Conservation (phyloP, 2,113 vertebrate genomes). For the Forbesichthys papilliferus region DNA sequence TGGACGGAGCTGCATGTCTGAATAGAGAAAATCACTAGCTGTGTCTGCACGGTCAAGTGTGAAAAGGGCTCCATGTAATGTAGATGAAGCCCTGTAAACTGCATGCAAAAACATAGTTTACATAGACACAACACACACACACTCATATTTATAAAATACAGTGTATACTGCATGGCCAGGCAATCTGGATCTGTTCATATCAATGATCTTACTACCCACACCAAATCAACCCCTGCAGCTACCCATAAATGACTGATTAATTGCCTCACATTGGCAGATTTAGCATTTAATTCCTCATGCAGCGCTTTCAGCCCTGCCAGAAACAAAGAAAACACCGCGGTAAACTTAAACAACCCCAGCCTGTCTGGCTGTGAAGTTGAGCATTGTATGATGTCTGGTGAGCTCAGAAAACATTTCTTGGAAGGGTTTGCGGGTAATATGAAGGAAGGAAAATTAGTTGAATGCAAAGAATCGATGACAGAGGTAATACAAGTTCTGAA, state of each 20-base stretch:
- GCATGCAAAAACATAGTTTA: no score
- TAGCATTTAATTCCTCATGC: not conserved
- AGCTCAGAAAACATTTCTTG: not conserved
- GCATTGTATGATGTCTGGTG: not conserved
- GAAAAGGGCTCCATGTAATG: no score
- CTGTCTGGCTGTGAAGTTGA: not conserved
- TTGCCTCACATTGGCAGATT: not conserved
- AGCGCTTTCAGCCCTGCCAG: not conserved
- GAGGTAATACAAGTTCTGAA: not conserved
- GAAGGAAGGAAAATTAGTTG: not conserved
- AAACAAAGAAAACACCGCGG: not conserved
- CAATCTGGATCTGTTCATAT: no score
- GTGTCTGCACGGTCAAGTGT: no score
- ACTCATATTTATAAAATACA: not conserved
- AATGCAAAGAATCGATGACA: not conserved
- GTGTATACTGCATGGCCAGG: no score
- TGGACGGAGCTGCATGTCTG: no score
- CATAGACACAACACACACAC: not conserved
- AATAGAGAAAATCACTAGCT: no score
- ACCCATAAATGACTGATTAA: not conserved
- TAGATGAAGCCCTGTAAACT: no score
- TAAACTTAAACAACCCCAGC: conserved; percentile 7
- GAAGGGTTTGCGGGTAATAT: not conserved
- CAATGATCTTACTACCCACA: not conserved
- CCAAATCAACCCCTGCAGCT: not conserved